These are phyloP conservation scores for Brachylomia viminalis DNA, from an alignment of 2,888 invertebrate genomes.

Conservation along the genomic window DNA sequence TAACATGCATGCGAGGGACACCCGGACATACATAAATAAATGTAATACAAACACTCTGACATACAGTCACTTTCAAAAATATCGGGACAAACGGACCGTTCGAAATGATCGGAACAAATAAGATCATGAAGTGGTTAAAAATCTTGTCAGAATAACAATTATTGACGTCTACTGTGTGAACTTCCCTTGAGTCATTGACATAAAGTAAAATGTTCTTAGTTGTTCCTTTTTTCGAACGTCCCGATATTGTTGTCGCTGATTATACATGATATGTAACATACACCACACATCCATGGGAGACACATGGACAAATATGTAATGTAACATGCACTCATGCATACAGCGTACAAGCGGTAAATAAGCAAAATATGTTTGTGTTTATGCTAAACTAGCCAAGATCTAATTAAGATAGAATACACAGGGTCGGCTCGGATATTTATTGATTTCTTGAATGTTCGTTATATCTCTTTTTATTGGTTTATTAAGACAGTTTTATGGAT, in stretches of 20 bases:
- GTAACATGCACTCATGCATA: background rate
- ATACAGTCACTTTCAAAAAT: background rate
- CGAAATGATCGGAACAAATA: background rate
- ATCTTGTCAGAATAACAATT: background rate
- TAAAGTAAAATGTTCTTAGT: background rate
- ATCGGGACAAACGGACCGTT: background rate
- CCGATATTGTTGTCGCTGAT: too few species aligned
- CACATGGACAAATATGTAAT: conserved; percentile 1
- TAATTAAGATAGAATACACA: background rate
- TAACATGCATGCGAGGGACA: background rate
- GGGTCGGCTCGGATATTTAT: background rate
- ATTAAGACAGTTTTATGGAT: background rate
- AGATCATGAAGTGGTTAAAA: background rate
- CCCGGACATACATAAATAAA: background rate
- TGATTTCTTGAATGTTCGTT: background rate
- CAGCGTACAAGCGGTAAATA: conserved; percentile 17
- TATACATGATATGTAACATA: background rate
- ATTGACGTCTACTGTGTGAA: background rate
- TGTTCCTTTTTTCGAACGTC: too few species aligned
- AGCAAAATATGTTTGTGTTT: conserved; percentile 6
- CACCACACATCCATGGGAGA: background rate
- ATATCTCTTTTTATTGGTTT: background rate
- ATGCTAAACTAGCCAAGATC: background rate
- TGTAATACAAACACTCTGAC: background rate
- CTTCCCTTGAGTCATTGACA: background rate